A percentile compares a stretch with the other conserved stretches of the same genome.
Conservation (phyloP, 2,888 invertebrate species). For the Ichneumoninae sp. region DNA sequence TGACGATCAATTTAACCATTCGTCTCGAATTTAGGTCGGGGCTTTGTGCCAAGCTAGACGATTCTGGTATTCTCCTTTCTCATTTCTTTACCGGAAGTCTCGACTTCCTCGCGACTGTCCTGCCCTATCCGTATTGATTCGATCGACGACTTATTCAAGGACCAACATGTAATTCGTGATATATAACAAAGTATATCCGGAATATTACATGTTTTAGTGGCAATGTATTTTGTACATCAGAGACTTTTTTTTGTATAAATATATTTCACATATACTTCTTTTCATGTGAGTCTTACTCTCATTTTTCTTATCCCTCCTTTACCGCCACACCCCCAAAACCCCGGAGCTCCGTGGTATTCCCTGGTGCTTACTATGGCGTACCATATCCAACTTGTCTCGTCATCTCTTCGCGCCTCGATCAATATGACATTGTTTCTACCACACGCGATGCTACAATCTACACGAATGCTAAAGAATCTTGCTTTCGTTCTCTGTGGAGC, state of each 20-base stretch:
- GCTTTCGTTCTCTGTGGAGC: slow-evolving; percentile 23
- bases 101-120: background rate
- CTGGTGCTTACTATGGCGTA: background rate
- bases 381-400: slow-evolving; percentile 54
- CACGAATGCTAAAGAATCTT: slow-evolving; percentile 26
- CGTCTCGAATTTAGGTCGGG: slow-evolving; percentile 9
- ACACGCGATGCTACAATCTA: slow-evolving; percentile 66
- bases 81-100: slow-evolving; percentile 15
- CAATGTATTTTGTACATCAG: no score
- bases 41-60: background rate
- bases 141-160: slow-evolving; percentile 15
- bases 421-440: slow-evolving; percentile 75
- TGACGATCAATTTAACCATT: slow-evolving; percentile 31
- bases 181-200: background rate
- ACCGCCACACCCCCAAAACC: background rate
- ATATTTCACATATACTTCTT: background rate
- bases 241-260: background rate
- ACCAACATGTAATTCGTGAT: background rate
- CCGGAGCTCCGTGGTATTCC: background rate
- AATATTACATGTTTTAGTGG: background rate
- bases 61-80: background rate
- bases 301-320: background rate
- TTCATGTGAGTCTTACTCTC: background rate
- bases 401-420: slow-evolving; percentile 70
- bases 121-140: slow-evolving; percentile 1